Base-by-base conservation (phyloP, 1,140 invertebrate genomes). In the Sipha flava region DNA sequence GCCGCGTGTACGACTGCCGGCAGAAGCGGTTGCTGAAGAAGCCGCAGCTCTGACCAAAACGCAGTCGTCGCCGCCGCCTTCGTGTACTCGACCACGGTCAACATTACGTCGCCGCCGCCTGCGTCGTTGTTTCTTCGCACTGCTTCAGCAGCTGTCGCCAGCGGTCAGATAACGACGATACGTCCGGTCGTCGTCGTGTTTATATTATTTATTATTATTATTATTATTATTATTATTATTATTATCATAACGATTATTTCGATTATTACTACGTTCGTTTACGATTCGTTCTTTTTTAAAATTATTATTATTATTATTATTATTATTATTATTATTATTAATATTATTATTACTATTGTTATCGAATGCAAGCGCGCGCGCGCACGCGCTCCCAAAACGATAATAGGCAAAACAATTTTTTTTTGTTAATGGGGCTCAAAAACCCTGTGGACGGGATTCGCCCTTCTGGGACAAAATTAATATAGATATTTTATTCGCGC, bases 1-100 rank as follows among this genome's bases (percentile, higher is more conserved):
- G 95, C 21, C 92, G 93, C 82, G 94, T 97, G 43, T 98, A 98
- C 86, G 96, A 98, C 86, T 97, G 95, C 87, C 90, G 95, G 79
- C 92, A 94, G 80, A 93, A 92, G 83, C 91, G 92, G 82, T 89
- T 94, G 81, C 88, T 91, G 57, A 91, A 91, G 84, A 89, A 91
- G 87, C 83, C 83, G 40, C 79, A 31, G 21, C 73, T 77, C 43
- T 77, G 73, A 77, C 73, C 49, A 14, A 75, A 23, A 75, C n/a
- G 31, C 12, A 4, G 31, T 16, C n/a, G 29, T 37, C 1, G n/a
- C 6, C 12, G 43, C 23, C 40, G 21, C 18, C 2, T n/a, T n/a
- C n/a, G n/a, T n/a, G n/a, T n/a, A n/a, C n/a, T 3, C 49, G 6
- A 31, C 12, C 57, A 29, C 40, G 40, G 14, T 43, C 40, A 10